phyloP scores from a whole-genome alignment of 2,113 vertebrate species.

The human region GRCh38 chr18:40890001-40890500 shows the following conservation, averaged over 20 bases:
- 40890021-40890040: not conserved
- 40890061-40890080: not conserved
- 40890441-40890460: no score
- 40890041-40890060: not conserved
- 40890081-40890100: not conserved
- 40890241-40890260: not conserved
- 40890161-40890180: not conserved
- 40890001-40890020: not conserved
- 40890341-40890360: not conserved
- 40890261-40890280: not conserved
- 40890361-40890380: not conserved
- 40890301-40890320: no score
- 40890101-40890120: not conserved
- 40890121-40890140: not conserved
- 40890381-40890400: not conserved
- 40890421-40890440: no score
- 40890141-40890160: not conserved
- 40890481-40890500: not conserved
- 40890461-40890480: not conserved
- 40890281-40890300: not conserved
- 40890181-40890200: not conserved
- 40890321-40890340: no score
- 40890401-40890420: no score
- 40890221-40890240: not conserved
- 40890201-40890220: not conserved